Evolutionary conservation across 2,113 vertebrate species (phyloP).

Genomic region (Pedetes capensis): DNA sequence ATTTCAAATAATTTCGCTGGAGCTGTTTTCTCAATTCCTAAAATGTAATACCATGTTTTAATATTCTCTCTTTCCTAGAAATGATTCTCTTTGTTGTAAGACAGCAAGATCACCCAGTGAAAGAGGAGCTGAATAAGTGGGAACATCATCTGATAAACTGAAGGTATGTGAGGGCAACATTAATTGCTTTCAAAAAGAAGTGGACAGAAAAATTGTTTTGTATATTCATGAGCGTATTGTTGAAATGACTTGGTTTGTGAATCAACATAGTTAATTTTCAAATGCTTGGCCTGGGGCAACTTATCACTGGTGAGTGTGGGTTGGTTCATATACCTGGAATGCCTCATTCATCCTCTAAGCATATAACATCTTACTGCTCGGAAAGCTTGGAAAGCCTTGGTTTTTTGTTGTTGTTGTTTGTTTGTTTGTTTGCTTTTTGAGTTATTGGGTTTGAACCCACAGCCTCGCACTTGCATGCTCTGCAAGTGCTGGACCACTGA

Average conservation of each 20-base stretch:
- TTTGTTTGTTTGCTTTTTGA: too few species aligned
- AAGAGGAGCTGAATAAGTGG: not conserved
- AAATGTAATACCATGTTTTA: not conserved
- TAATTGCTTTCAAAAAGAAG: not conserved
- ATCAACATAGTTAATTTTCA: not conserved
- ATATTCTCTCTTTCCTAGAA: slow-evolving; percentile 76
- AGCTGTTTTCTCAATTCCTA: slow-evolving; percentile 3
- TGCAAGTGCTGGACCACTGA: too few species aligned
- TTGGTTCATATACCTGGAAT: accelerated
- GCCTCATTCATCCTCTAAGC: not conserved
- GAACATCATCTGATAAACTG: slow-evolving; percentile 46
- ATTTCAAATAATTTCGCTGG: slow-evolving; percentile 39
- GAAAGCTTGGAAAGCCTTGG: not conserved
- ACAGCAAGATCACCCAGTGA: slow-evolving; percentile 2
- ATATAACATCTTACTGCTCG: not conserved
- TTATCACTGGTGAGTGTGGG: accelerated
- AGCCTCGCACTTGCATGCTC: too few species aligned
- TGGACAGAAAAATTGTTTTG: not conserved
- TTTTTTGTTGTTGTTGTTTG: too few species aligned
- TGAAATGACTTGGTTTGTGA: not conserved
- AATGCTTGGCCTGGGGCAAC: accelerated
- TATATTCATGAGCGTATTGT: not conserved
- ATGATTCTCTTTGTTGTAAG: slow-evolving; percentile 66
- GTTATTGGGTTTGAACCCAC: too few species aligned
- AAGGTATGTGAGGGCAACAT: slow-evolving; percentile 75